These are phyloP conservation scores for Hololepta plana DNA, from an alignment of 2,888 invertebrate genomes.

Conservation along the genomic window DNA sequence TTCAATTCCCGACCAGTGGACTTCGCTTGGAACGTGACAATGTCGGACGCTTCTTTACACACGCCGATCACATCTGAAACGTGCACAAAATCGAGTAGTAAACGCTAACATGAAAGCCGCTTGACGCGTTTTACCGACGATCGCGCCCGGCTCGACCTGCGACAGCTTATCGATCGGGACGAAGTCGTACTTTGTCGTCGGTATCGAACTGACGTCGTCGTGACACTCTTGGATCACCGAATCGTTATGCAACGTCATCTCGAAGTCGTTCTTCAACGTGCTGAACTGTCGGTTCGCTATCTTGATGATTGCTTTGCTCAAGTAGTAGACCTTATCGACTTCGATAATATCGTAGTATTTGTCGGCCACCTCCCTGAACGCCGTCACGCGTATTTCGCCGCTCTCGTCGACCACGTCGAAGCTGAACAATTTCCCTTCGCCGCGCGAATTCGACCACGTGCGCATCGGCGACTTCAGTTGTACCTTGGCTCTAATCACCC, in stretches of 20 bases:
- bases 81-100: not conserved
- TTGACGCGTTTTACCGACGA: slow-evolving; percentile 58
- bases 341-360: slow-evolving; percentile 79
- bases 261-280: slow-evolving; percentile 81
- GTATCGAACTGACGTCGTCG: slow-evolving; percentile 42
- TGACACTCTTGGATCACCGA: slow-evolving; percentile 21
- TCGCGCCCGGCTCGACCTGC: slow-evolving; percentile 40
- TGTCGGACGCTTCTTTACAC: slow-evolving; percentile 52
- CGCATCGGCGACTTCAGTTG: slow-evolving; percentile 63
- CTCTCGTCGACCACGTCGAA: slow-evolving; percentile 86
- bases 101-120: not conserved
- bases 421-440: slow-evolving; percentile 86
- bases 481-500: slow-evolving; percentile 84
- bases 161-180: slow-evolving; percentile 56
- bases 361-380: slow-evolving; percentile 73
- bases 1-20: slow-evolving; percentile 66
- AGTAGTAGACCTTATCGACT: slow-evolving; percentile 62
- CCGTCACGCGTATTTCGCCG: slow-evolving; percentile 86
- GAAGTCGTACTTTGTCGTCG: slow-evolving; percentile 61
- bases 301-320: slow-evolving; percentile 72
- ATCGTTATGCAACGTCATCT: slow-evolving; percentile 73
- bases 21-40: slow-evolving; percentile 52
- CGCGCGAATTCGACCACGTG: slow-evolving; percentile 80
- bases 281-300: slow-evolving; percentile 84
- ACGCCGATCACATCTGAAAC: slow-evolving; percentile 73